These are phyloP conservation scores for Lysiphlebus fabarum DNA, from an alignment of 1,140 invertebrate genomes.

Conservation along the genomic window DNA sequence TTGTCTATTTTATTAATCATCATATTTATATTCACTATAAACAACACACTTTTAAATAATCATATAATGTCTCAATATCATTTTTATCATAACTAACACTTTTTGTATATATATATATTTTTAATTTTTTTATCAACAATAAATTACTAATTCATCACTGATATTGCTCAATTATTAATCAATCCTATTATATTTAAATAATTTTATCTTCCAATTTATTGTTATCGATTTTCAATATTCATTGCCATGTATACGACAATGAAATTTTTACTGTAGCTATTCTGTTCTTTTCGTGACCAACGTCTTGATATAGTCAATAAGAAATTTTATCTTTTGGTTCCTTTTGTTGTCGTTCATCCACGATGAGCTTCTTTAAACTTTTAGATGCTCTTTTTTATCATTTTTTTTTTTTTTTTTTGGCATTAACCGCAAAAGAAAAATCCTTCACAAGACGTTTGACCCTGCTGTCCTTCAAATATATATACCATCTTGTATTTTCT, in stretches of 20 bases:
- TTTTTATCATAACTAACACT: slow-evolving; percentile 31
- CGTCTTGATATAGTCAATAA: too few relatives aligned
- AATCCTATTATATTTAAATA: too few relatives aligned
- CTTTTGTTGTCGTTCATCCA: too few relatives aligned
- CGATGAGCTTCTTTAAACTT: too few relatives aligned
- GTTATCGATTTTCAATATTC: too few relatives aligned
- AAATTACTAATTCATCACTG: background rate
- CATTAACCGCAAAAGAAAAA: background rate
- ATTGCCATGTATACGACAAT: too few relatives aligned
- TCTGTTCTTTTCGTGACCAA: too few relatives aligned
- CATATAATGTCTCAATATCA: slow-evolving; percentile 42
- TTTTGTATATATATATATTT: too few relatives aligned
- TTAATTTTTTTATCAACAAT: background rate
- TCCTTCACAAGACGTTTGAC: slow-evolving; percentile 4
- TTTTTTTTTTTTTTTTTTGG: background rate
- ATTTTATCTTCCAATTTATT: too few relatives aligned
- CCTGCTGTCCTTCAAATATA: slow-evolving; percentile 4
- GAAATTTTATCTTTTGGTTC: too few relatives aligned
- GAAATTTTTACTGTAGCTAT: too few relatives aligned
- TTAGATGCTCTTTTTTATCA: too few relatives aligned
- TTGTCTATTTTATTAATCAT: slow-evolving; percentile 4
- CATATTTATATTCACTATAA: slow-evolving; percentile 21
- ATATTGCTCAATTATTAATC: background rate
- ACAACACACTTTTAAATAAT: background rate
- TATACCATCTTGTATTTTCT: background rate